Percentiles rank a stretch among this genome's conserved stretches.
Conservation (phyloP, 2,113 vertebrate genomes). For the Proterorhinus semilunaris region DNA sequence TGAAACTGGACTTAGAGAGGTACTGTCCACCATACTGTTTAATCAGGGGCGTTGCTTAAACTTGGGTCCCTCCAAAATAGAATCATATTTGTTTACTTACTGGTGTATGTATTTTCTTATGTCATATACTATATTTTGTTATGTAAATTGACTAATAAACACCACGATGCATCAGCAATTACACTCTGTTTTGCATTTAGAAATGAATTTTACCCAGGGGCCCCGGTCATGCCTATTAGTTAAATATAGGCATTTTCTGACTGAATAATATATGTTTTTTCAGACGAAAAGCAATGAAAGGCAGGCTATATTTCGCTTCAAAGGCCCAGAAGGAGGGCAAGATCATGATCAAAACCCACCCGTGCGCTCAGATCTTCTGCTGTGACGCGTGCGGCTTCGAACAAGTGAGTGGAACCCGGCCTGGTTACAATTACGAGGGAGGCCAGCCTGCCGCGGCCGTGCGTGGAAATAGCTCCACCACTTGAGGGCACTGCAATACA, state of each 20-base stretch:
- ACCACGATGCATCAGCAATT: no score
- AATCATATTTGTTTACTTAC: no score
- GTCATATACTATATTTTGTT: no score
- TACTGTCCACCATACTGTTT: conserved; percentile 41
- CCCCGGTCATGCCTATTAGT: no score
- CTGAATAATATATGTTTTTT: conserved; percentile 20
- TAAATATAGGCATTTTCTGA: conserved; percentile 10
- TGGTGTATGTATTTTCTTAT: no score
- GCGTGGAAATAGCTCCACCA: conserved; percentile 54
- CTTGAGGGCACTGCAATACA: conserved; percentile 71
- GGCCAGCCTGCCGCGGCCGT: neutral
- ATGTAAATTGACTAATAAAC: no score
- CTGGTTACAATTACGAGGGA: neutral
- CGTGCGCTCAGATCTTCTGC: conserved; percentile 89
- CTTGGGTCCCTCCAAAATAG: no score
- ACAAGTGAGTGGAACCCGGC: conserved; percentile 74
- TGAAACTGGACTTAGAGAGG: conserved; percentile 91
- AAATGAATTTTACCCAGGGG: no score
- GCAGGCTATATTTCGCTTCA: conserved; percentile 89
- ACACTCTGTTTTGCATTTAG: no score
- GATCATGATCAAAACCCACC: conserved; percentile 92
- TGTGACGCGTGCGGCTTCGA: conserved; percentile 90
- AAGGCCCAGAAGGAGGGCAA: conserved; percentile 89
- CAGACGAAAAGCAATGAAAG: conserved; percentile 96
- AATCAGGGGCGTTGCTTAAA: no score